A percentile compares a stretch with the other conserved stretches of the same genome.
Conservation (phyloP, 2,888 invertebrate species). For the Orchesellides sinensis region DNA sequence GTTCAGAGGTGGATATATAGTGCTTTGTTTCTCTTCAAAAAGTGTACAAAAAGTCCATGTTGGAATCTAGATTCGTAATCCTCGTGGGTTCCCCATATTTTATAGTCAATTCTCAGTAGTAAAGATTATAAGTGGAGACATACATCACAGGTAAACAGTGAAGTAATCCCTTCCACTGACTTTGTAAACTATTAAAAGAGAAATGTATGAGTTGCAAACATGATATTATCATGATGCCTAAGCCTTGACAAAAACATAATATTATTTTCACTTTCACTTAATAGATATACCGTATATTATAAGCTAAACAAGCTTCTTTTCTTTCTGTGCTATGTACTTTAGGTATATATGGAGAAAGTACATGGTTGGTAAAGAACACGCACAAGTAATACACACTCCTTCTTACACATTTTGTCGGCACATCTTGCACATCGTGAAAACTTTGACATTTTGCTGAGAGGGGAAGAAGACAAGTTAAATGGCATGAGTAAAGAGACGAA, state of each 20-base stretch:
- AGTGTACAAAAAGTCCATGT: neutral
- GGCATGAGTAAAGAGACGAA: conserved; percentile 53
- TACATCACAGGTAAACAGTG: neutral
- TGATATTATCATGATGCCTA: too few relatives aligned
- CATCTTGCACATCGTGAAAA: conserved; percentile 33
- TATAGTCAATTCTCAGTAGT: neutral
- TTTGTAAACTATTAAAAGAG: conserved; percentile 29
- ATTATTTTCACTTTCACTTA: neutral
- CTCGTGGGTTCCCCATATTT: neutral
- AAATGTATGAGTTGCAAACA: neutral
- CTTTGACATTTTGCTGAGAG: conserved; percentile 57
- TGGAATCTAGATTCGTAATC: neutral
- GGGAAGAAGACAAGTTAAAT: conserved; percentile 60
- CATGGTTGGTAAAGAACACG: neutral
- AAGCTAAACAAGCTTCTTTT: too few relatives aligned
- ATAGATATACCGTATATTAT: too few relatives aligned
- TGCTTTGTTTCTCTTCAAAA: neutral
- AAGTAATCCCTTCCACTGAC: neutral
- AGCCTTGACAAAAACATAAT: neutral
- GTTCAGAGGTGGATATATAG: neutral
- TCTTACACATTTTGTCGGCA: neutral
- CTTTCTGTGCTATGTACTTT: neutral
- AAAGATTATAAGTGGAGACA: neutral
- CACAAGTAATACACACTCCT: neutral
- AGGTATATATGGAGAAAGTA: neutral